Conservation (phyloP, 2,113 vertebrate genomes). For the Centropus unirufus region DNA sequence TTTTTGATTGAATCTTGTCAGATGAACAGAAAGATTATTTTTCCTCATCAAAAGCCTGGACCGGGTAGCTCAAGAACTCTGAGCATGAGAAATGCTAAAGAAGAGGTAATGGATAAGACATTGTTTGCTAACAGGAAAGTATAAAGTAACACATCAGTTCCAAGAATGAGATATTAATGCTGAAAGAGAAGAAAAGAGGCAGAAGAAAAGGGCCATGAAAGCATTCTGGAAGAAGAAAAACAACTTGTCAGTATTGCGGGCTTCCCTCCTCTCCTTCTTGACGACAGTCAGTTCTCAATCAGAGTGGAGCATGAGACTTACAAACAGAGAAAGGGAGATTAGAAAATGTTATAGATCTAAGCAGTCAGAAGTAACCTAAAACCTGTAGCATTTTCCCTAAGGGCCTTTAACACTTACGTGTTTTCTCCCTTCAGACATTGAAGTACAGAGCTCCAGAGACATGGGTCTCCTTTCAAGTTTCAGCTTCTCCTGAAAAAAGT, state of each 20-base stretch:
- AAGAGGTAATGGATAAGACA: neutral
- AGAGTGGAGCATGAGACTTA: neutral
- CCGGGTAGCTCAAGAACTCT: neutral
- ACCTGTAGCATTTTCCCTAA: neutral
- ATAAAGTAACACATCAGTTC: neutral
- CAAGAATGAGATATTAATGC: neutral
- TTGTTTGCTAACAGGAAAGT: neutral
- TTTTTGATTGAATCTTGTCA: neutral
- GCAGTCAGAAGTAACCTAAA: neutral
- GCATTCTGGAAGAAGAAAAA: neutral
- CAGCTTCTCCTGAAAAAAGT: neutral
- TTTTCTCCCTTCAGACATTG: conserved; percentile 8
- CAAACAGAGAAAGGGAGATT: neutral
- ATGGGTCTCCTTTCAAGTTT: conserved; percentile 9
- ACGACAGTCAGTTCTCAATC: neutral
- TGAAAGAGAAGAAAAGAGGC: neutral
- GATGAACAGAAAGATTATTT: neutral
- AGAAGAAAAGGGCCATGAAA: neutral
- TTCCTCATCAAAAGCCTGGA: neutral
- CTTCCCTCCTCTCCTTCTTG: neutral
- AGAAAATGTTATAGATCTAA: neutral
- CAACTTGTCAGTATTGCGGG: neutral
- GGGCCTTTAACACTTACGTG: neutral
- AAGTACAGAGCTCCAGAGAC: neutral
- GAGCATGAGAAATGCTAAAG: neutral